A percentile compares a stretch with the other conserved stretches of the same genome.
phyloP scores from a whole-genome alignment of 30 jellyfish, hydroid and myxozoan genomes.

The Mastigias papua region DNA sequence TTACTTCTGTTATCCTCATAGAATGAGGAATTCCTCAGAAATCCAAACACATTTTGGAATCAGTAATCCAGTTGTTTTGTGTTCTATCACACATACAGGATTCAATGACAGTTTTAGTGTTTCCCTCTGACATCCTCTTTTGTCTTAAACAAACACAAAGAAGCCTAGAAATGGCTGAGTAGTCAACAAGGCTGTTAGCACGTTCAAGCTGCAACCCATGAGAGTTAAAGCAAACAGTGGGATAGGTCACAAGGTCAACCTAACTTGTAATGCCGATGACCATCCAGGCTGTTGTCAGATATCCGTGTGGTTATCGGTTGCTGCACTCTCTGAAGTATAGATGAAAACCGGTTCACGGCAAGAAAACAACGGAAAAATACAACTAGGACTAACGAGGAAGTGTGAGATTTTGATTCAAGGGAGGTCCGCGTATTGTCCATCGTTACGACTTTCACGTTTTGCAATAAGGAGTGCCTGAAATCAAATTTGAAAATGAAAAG shows the following conservation, averaged over 20 bases:
- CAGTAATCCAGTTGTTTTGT: neutral
- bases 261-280: neutral
- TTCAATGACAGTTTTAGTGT: neutral
- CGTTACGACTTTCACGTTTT: neutral
- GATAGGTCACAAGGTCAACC: constrained; percentile 47
- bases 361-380: neutral
- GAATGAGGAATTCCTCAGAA: neutral
- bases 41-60: neutral
- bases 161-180: neutral
- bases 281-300: constrained; percentile 16
- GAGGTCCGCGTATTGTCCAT: neutral
- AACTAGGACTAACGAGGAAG: neutral
- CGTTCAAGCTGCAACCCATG: constrained; percentile 33
- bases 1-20: no score
- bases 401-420: neutral
- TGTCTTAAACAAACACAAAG: neutral
- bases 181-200: constrained; percentile 24
- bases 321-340: no score
- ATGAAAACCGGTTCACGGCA: neutral
- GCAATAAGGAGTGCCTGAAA: neutral
- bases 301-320: neutral
- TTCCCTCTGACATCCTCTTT: neutral
- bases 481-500: constrained; percentile 18
- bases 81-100: neutral
- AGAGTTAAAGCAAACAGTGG: constrained; percentile 25